phyloP scores from a whole-genome alignment of 2,113 vertebrate species.

The human (Homo sapiens) region GRCh38 chr6:34360501-34361000 shows the following conservation, averaged over 20 bases:
- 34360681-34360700: not conserved
- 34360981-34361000: too few relatives aligned
- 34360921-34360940: not conserved
- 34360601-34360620: not conserved
- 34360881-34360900: not conserved
- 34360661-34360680: not conserved
- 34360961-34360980: too few relatives aligned
- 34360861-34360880: not conserved
- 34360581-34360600: not conserved
- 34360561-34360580: too few relatives aligned
- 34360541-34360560: too few relatives aligned
- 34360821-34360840: not conserved
- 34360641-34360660: not conserved
- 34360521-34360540: too few relatives aligned
- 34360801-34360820: not conserved
- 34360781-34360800: not conserved
- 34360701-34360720: not conserved
- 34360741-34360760: not conserved
- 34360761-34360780: not conserved
- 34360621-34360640: not conserved
- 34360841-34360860: not conserved
- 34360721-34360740: not conserved
- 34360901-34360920: not conserved
- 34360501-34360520: not conserved
- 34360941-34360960: too few relatives aligned